Evolutionary conservation across 2,888 invertebrate genomes (phyloP).

Genomic region (Herminia tarsipennalis): DNA sequence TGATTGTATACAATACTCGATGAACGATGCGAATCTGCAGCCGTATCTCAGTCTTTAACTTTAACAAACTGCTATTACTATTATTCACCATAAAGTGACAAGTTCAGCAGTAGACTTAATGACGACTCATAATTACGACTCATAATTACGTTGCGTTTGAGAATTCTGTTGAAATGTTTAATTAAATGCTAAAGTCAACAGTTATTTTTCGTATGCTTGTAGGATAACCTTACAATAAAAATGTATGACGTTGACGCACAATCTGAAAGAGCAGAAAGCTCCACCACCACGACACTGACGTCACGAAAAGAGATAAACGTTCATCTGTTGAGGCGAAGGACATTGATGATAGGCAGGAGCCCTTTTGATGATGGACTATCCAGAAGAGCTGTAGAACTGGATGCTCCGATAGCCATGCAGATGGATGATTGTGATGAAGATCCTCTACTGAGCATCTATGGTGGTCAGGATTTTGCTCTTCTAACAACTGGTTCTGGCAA

Average conservation of each 20-base stretch:
- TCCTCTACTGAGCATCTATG: conserved; percentile 90
- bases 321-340: conserved; percentile 70
- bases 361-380: conserved; percentile 70
- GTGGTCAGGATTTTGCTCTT: conserved; percentile 96
- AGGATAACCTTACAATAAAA: conserved; percentile 74
- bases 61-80: too few relatives aligned
- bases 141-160: too few relatives aligned
- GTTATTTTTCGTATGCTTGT: conserved; percentile 15
- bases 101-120: too few relatives aligned
- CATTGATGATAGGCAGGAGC: conserved; percentile 69
- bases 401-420: conserved; percentile 84
- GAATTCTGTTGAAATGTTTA: background rate
- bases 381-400: conserved; percentile 66
- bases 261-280: conserved; percentile 49
- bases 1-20: too few relatives aligned
- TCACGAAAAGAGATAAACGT: conserved; percentile 68
- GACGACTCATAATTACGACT: too few relatives aligned
- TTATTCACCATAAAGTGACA: too few relatives aligned
- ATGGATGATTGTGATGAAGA: conserved; percentile 89
- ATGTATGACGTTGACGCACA: conserved; percentile 66
- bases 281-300: conserved; percentile 51
- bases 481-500: conserved; percentile 94
- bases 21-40: too few relatives aligned
- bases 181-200: too few relatives aligned
- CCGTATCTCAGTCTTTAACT: too few relatives aligned